Percentiles rank a stretch among this genome's conserved stretches.
Evolutionary conservation across 2,113 vertebrate species (phyloP).

Genomic region (Monarcha castaneiventris): DNA sequence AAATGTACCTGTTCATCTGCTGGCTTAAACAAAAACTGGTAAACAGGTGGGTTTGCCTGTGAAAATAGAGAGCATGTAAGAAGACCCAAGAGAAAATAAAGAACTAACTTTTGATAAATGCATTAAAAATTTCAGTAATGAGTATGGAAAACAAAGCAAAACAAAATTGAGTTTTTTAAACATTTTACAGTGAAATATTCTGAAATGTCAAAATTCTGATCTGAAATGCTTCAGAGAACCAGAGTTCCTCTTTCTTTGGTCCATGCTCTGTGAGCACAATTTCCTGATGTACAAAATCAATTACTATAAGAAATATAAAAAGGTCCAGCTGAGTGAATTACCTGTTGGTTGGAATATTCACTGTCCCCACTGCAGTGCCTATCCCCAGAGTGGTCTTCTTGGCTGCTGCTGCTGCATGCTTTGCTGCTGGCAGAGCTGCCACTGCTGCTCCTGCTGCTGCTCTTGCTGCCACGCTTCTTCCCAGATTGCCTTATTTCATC

Average conservation of each 20-base stretch:
- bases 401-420: conserved; percentile 21
- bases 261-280: background rate
- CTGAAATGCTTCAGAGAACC: background rate
- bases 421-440: background rate
- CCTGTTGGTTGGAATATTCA: background rate
- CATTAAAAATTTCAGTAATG: background rate
- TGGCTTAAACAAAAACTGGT: conserved; percentile 35
- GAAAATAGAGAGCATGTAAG: background rate
- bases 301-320: background rate
- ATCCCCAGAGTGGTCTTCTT: background rate
- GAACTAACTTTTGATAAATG: background rate
- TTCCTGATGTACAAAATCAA: background rate
- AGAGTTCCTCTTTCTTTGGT: background rate
- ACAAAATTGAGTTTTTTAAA: background rate
- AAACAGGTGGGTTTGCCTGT: conserved; percentile 31
- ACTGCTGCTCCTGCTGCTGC: background rate
- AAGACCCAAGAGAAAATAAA: background rate
- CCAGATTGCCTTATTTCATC: background rate
- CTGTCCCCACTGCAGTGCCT: background rate
- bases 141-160: background rate
- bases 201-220: background rate
- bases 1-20: conserved; percentile 12
- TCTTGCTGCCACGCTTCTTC: background rate
- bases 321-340: background rate
- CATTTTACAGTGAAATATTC: background rate